Percentiles rank a stretch among this genome's conserved stretches.
phyloP scores from a whole-genome alignment of 2,888 invertebrate genomes.

The Acrobasis suavella region DNA sequence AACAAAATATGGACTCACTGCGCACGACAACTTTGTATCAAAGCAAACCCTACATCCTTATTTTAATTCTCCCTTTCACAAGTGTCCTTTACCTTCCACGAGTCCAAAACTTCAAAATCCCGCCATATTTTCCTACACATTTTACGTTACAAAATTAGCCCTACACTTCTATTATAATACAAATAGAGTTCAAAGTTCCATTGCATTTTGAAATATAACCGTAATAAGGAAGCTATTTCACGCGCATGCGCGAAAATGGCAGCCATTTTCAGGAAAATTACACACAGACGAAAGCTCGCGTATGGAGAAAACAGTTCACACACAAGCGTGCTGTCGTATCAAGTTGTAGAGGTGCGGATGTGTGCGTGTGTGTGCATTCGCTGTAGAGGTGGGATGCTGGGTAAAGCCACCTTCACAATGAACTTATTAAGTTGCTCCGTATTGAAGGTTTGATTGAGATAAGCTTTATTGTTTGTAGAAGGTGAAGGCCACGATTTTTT shows the following conservation, averaged over 20 bases:
- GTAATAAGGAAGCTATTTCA: background rate
- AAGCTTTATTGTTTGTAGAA: slow-evolving; percentile 32
- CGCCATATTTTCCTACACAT: slow-evolving; percentile 46
- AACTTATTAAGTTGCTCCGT: background rate
- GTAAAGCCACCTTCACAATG: slow-evolving; percentile 56
- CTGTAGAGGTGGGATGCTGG: slow-evolving; percentile 68
- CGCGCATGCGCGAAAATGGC: slow-evolving; percentile 39
- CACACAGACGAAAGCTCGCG: slow-evolving; percentile 43
- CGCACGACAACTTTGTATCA: slow-evolving; percentile 25
- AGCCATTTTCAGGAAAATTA: slow-evolving; percentile 74
- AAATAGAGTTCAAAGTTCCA: slow-evolving; percentile 33
- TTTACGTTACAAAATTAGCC: background rate
- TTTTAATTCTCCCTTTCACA: slow-evolving; percentile 47
- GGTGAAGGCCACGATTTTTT: slow-evolving; percentile 5
- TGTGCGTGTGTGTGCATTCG: slow-evolving; percentile 39
- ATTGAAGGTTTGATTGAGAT: slow-evolving; percentile 41
- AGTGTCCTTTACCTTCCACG: slow-evolving; percentile 75
- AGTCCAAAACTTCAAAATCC: slow-evolving; percentile 72
- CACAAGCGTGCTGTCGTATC: slow-evolving; percentile 47
- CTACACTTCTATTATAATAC: slow-evolving; percentile 21
- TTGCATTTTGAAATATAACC: background rate
- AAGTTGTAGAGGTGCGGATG: slow-evolving; percentile 49
- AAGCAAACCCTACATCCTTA: slow-evolving; percentile 31
- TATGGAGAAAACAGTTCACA: slow-evolving; percentile 31
- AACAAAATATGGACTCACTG: background rate